Evolutionary conservation across 2,888 invertebrate species (phyloP), one percentile per base, ranked within the genome.

Genomic region (Lysandra coridon): DNA sequence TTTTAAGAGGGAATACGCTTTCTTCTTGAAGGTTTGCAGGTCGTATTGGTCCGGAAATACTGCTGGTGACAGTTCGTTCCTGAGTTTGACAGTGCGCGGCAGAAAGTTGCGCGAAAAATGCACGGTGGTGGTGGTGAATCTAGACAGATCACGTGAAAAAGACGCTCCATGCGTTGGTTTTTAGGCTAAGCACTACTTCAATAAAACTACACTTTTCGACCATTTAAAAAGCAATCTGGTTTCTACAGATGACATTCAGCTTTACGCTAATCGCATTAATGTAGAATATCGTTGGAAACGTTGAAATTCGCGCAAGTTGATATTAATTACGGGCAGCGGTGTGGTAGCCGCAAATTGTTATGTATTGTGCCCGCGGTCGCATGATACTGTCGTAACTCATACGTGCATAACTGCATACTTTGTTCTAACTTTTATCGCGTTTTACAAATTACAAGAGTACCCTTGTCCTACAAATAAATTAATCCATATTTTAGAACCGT

Each of bases 291-390:
- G 78, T 17, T 37, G 57, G 10, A 23, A 81, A 81, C 81, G 81
- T 83, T 90, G 90, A 91, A 91, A 90, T 89, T 88, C 57, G 88
- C 84, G 86, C 91, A 89, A 92, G 90, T 91, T 92, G 90, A 90
- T 92, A 93, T 92, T 93, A 92, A 93, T 92, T 92, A 92, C 91
- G 86, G 82, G 81, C 80, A 83, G 86, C 86, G 84, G 83, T 85
- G 84, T 89, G 88, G 86, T 88, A 87, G 85, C 89, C 84, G 82
- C 84, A 83, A 85, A 85, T 85, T 85, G 83, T 83, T 84, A 85
- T 85, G 84, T 84, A 85, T 84, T 82, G 83, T 82, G 79, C 81
- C 44, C 81, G 82, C 83, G 80, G 83, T 83, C 81, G 81, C 82
- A 83, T 83, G 82, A 83, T 83, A 83, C 81, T 81, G 80, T 80